These are phyloP conservation scores for Aphelocoma coerulescens DNA, from an alignment of 2,113 vertebrate species.

Conservation along the genomic window DNA sequence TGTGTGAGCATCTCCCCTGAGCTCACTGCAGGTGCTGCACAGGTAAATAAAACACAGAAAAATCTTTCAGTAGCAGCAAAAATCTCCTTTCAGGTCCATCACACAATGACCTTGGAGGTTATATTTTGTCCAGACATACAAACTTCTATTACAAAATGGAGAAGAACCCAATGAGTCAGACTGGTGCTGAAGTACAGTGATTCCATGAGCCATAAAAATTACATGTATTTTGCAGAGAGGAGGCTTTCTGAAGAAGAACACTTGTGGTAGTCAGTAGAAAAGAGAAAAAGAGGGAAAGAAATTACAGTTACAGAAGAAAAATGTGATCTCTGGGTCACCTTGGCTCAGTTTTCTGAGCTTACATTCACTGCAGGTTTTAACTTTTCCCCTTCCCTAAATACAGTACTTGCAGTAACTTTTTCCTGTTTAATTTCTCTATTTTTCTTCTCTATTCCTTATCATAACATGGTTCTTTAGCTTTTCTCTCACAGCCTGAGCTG, in stretches of 20 bases:
- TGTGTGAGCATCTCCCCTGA: neutral
- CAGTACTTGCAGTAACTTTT: neutral
- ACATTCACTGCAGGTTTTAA: neutral
- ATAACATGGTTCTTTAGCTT: fast-evolving
- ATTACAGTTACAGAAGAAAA: neutral
- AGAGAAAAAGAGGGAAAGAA: neutral
- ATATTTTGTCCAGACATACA: fast-evolving
- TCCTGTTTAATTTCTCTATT: neutral
- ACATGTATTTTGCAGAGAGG: neutral
- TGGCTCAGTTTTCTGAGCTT: neutral
- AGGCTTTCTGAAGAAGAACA: neutral
- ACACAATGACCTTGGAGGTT: neutral
- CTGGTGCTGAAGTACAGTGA: neutral
- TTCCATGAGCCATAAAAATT: neutral
- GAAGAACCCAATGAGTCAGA: fast-evolving
- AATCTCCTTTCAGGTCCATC: neutral
- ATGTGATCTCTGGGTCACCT: neutral
- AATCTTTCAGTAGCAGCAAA: neutral
- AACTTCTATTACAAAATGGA: neutral
- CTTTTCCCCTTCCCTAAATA: neutral
- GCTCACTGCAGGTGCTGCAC: neutral
- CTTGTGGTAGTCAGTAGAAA: neutral
- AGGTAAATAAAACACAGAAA: neutral
- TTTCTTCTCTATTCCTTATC: neutral
- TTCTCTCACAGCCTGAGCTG: neutral